Evolutionary conservation across 2,888 invertebrate species (phyloP).

Genomic region (Netelia fuscicornis): DNA sequence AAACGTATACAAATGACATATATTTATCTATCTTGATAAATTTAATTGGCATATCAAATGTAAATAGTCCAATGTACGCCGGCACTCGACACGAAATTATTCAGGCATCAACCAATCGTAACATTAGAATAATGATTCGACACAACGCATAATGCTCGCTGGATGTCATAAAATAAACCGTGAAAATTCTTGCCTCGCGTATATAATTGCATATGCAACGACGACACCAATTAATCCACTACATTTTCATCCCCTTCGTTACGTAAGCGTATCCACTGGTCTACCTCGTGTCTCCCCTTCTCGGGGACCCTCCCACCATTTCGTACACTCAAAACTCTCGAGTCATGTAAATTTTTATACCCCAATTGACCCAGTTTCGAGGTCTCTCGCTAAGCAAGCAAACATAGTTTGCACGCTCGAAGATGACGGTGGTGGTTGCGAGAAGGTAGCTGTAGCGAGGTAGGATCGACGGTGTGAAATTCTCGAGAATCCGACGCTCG

Average conservation of each 20-base stretch:
- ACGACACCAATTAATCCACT: conserved; percentile 56
- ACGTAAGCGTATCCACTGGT: conserved; percentile 49
- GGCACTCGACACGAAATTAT: conserved; percentile 9
- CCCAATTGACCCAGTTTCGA: conserved; percentile 67
- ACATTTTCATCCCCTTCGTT: conserved; percentile 59
- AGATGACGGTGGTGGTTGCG: conserved; percentile 4
- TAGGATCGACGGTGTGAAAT: conserved; percentile 55
- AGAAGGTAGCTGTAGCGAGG: conserved; percentile 2
- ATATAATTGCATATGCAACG: conserved; percentile 47
- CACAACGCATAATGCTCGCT: neutral
- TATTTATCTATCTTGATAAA: too few relatives aligned
- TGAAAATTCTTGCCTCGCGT: conserved; percentile 23
- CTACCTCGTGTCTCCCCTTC: too few relatives aligned
- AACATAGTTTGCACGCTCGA: conserved; percentile 31
- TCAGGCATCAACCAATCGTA: neutral
- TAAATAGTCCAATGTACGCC: too few relatives aligned
- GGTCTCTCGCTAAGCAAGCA: conserved; percentile 61
- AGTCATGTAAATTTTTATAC: conserved; percentile 68
- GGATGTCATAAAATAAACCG: conserved; percentile 19
- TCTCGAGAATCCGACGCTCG: conserved; percentile 63
- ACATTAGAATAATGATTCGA: neutral
- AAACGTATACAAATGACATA: too few relatives aligned
- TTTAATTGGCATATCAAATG: neutral
- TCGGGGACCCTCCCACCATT: neutral
- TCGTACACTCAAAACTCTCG: conserved; percentile 54